These are phyloP conservation scores for Mionectes olivaceus DNA, from an alignment of 2,797 vertebrate genomes.

Conservation along the genomic window DNA sequence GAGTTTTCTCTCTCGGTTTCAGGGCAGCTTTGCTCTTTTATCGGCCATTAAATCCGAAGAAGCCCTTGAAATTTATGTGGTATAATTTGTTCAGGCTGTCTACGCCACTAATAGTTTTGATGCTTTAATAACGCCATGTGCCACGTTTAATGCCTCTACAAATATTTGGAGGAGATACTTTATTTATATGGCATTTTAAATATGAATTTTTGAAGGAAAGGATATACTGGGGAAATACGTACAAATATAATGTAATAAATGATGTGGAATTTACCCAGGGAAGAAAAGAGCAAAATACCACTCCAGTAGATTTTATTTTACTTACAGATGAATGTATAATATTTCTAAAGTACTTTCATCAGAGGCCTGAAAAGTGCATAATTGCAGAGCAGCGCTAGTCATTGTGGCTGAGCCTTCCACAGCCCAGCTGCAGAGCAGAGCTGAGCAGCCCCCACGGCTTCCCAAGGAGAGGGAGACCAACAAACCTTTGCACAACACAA, in stretches of 20 bases:
- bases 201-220: slow-evolving; percentile 46
- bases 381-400: not conserved
- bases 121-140: slow-evolving; percentile 63
- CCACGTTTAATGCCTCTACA: slow-evolving; percentile 50
- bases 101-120: slow-evolving; percentile 61
- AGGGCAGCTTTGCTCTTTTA: not conserved
- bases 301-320: slow-evolving; percentile 50
- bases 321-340: slow-evolving; percentile 60
- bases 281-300: slow-evolving; percentile 64
- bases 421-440: not conserved
- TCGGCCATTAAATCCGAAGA: not conserved
- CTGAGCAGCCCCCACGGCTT: not conserved
- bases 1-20: not conserved
- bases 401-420: not conserved
- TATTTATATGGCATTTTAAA: slow-evolving; percentile 68
- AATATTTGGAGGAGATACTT: slow-evolving; percentile 65
- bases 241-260: slow-evolving; percentile 61
- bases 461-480: not conserved
- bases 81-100: slow-evolving; percentile 60
- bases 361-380: slow-evolving; percentile 36
- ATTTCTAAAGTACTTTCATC: slow-evolving; percentile 44
- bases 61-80: slow-evolving; percentile 42
- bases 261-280: slow-evolving; percentile 68
- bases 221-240: slow-evolving; percentile 22
- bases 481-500: not conserved